Evolutionary conservation across 1,140 invertebrate species (phyloP), one percentile per base, ranked within the genome.

Genomic region (Drosophila mauritiana): DNA sequence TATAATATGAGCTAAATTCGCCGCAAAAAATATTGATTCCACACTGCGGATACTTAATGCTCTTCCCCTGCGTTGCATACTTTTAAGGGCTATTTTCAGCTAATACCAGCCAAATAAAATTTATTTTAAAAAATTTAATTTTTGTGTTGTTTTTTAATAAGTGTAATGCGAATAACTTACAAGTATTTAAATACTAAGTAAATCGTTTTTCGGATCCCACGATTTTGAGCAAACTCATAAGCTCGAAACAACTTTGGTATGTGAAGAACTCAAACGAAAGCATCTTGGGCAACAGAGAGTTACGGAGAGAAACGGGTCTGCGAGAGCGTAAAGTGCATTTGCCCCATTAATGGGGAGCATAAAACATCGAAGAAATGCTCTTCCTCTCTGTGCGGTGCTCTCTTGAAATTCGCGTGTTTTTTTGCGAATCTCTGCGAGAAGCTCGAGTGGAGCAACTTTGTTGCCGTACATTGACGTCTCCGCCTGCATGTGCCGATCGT

Each of bases 391-490:
- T 34, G 20, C 27, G 17, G 25, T 27, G 17, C 15, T 22, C 54
- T 48, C 58, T 49, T 56, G 36, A 12, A 6, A 11, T 25, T 40
- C 52, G 17, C 27, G 36, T 72, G 36, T 58, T 48, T 58, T 58
- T 72, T 34, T n/a, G 57, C 31, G 3, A 31, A 68, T 73, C 73
- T 69, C 58, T 43, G 48, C 55, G 15, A 34, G 37, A 8, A 49
- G 17, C 27, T 42, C 62, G 69, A 78, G 61, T 75, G 65, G 62
- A 67, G 58, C 83, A 86, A 82, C 83, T 76, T 79, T 88, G 83
- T 86, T 88, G 83, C 83, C 62, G 83, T 86, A 55, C 83, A 79
- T 86, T 86, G 83, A 88, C 83, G 83, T 86, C 75, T 72, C 39
- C 34, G 48, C 17, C 27, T 42, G 53, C 63, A 68, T 54, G 37